Percentiles rank a stretch among this genome's conserved stretches.
These are phyloP conservation scores for Ornithoptera alexandrae DNA, from an alignment of 2,888 invertebrate species.

Conservation along the genomic window DNA sequence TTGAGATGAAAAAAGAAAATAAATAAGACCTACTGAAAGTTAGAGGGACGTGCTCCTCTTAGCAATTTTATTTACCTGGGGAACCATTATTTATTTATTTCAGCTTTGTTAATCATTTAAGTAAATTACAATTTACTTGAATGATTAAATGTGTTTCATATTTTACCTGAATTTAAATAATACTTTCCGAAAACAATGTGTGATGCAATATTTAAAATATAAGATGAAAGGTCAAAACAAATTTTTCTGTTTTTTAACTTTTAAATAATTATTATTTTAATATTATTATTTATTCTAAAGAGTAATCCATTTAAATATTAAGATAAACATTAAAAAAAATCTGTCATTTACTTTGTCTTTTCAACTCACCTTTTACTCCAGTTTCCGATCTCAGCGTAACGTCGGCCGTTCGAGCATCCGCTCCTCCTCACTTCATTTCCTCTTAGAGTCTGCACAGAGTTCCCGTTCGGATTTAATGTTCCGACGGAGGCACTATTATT, in stretches of 20 bases:
- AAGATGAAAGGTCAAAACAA: no score
- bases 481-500: conserved; percentile 70
- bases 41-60: conserved; percentile 51
- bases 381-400: conserved; percentile 81
- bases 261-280: no score
- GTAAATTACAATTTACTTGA: conserved; percentile 17
- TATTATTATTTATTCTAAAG: not conserved
- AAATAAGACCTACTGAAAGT: conserved; percentile 67
- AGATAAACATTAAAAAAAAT: not conserved
- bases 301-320: not conserved
- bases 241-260: no score
- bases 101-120: conserved; percentile 28
- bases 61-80: conserved; percentile 44
- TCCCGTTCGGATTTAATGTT: conserved; percentile 78
- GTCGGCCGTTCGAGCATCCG: conserved; percentile 76
- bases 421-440: conserved; percentile 78
- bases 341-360: conserved; percentile 17
- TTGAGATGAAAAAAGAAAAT: conserved; percentile 70
- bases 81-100: conserved; percentile 39
- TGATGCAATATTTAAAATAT: no score
- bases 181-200: no score
- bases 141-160: not conserved
- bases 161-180: no score
- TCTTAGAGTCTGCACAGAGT: conserved; percentile 69
- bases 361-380: conserved; percentile 77